These are phyloP conservation scores for Conopomorpha cramerella DNA, from an alignment of 1,140 invertebrate genomes.

Conservation along the genomic window DNA sequence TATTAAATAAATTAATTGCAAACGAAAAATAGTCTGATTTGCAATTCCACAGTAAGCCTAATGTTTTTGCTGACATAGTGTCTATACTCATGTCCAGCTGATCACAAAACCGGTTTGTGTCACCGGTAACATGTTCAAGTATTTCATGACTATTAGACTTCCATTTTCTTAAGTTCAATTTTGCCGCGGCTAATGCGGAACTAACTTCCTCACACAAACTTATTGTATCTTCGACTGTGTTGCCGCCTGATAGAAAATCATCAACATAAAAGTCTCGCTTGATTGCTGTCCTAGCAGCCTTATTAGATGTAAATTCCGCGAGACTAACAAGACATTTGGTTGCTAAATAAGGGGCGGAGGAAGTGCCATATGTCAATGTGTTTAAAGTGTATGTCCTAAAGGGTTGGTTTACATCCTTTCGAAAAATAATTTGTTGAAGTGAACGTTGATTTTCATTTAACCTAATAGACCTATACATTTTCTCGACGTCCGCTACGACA, in stretches of 20 bases:
- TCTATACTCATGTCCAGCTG: not conserved
- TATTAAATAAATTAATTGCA: not conserved
- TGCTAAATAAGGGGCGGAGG: constrained; percentile 20
- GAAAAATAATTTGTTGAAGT: constrained; percentile 25
- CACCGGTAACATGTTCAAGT: not conserved
- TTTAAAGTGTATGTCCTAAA: constrained; percentile 6
- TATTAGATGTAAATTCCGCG: constrained; percentile 12
- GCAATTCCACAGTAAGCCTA: not conserved
- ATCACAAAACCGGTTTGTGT: not conserved
- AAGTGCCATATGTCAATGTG: constrained; percentile 21
- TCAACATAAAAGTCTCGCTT: constrained; percentile 18
- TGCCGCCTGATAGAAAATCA: constrained; percentile 16
- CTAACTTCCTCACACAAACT: constrained; percentile 5
- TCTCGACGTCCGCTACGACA: constrained; percentile 14
- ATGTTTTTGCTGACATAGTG: not conserved
- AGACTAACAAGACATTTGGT: constrained; percentile 18
- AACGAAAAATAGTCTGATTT: not conserved
- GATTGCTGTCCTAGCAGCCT: constrained; percentile 5
- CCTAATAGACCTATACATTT: constrained; percentile 25
- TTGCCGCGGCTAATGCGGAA: constrained; percentile 1
- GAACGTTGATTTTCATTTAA: constrained; percentile 14
- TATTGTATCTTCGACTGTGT: constrained; percentile 11
- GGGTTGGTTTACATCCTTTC: constrained; percentile 4
- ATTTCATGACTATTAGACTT: constrained; percentile 3
- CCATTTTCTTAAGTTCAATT: constrained; percentile 11